These are phyloP conservation scores for Pyxicephalus adspersus DNA, from an alignment of 2,113 vertebrate species.

Conservation along the genomic window DNA sequence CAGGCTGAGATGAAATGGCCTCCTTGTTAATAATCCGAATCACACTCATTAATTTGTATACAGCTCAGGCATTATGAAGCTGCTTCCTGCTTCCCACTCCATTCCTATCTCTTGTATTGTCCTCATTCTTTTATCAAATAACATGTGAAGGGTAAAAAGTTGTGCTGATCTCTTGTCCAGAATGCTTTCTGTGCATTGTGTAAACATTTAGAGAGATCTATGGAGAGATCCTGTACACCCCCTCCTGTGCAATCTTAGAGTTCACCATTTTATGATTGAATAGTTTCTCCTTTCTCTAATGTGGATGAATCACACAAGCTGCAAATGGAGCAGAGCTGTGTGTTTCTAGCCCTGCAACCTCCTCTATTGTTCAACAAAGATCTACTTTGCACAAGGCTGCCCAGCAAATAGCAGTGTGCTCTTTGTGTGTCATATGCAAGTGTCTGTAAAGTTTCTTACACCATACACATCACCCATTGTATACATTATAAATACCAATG, in stretches of 20 bases:
- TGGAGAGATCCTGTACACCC: neutral
- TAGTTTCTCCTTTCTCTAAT: slow-evolving; percentile 8
- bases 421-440: no score
- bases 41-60: slow-evolving; percentile 20
- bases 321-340: slow-evolving; percentile 13
- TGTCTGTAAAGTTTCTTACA: no score
- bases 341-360: neutral
- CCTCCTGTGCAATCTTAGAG: slow-evolving; percentile 8
- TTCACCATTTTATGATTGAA: neutral
- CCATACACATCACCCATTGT: no score
- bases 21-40: slow-evolving; percentile 6
- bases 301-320: slow-evolving; percentile 9
- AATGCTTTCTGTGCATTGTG: neutral
- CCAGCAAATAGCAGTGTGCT: no score
- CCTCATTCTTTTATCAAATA: neutral
- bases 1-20: slow-evolving; percentile 20
- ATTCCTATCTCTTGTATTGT: neutral
- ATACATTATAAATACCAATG: no score
- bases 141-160: neutral
- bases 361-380: neutral
- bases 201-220: neutral
- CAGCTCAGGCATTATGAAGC: no score
- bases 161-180: neutral
- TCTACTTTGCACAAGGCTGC: no score
- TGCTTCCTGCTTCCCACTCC: no score